phyloP scores from a whole-genome alignment of 2,888 invertebrate genomes.

The Drosophila ustulata region DNA sequence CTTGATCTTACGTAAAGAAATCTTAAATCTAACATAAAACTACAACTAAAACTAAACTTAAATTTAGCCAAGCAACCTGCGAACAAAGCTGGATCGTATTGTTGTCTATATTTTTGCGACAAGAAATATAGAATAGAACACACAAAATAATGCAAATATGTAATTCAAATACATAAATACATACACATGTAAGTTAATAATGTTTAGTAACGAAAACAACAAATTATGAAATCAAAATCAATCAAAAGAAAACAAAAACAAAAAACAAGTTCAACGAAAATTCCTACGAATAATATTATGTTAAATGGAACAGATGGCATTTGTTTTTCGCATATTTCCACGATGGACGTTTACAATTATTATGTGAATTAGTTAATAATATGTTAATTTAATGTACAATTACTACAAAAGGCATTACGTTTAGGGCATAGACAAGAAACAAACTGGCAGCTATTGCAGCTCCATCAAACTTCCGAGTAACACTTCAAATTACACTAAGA shows the following conservation, averaged over 20 bases:
- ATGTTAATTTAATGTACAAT: slow-evolving; percentile 40
- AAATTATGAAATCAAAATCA: background rate
- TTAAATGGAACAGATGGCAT: slow-evolving; percentile 56
- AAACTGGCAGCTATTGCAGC: slow-evolving; percentile 25
- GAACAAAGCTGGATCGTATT: slow-evolving; percentile 59
- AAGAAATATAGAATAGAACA: slow-evolving; percentile 64
- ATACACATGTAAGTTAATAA: slow-evolving; percentile 29
- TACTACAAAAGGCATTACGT: slow-evolving; percentile 57
- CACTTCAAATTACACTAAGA: slow-evolving; percentile 45
- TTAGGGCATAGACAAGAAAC: slow-evolving; percentile 31
- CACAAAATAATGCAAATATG: slow-evolving; percentile 23
- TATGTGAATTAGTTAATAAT: slow-evolving; percentile 42
- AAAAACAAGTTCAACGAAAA: slow-evolving; percentile 54
- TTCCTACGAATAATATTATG: slow-evolving; percentile 53
- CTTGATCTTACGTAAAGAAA: slow-evolving; percentile 69
- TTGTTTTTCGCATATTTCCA: slow-evolving; percentile 64
- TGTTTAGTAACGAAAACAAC: slow-evolving; percentile 34
- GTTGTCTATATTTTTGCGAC: slow-evolving; percentile 71
- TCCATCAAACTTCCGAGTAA: slow-evolving; percentile 55
- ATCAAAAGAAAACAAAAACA: slow-evolving; percentile 7
- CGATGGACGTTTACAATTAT: slow-evolving; percentile 24
- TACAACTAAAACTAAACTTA: slow-evolving; percentile 21
- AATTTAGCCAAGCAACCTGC: slow-evolving; percentile 63
- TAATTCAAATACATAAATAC: slow-evolving; percentile 14
- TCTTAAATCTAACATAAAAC: slow-evolving; percentile 13